phyloP scores from a whole-genome alignment of 2,888 invertebrate species.

The Meandrusa payeni region DNA sequence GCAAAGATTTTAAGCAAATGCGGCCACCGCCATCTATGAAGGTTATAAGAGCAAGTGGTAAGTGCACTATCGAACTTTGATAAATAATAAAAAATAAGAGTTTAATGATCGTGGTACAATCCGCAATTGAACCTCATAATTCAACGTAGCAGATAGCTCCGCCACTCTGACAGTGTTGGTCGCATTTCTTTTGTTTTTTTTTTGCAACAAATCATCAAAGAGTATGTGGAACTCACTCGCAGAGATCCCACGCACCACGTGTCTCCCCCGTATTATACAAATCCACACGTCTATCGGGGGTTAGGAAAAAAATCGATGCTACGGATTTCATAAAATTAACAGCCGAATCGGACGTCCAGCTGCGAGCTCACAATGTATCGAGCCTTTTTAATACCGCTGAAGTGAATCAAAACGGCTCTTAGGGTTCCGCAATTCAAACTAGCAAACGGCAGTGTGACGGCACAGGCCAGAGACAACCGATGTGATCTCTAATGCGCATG shows the following conservation, averaged over 20 bases:
- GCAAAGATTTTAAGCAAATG: too few species aligned
- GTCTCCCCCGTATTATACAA: slow-evolving; percentile 43
- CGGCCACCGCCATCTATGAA: too few species aligned
- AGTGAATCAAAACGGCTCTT: slow-evolving; percentile 33
- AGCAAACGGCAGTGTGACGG: too few species aligned
- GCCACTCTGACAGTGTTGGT: too few species aligned
- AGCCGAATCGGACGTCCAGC: slow-evolving; percentile 54
- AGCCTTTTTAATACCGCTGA: slow-evolving; percentile 42
- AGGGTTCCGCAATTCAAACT: slow-evolving; percentile 27
- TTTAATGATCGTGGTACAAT: too few species aligned
- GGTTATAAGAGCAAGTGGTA: too few species aligned
- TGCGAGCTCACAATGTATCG: slow-evolving; percentile 52
- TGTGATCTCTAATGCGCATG: too few species aligned
- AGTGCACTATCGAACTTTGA: too few species aligned
- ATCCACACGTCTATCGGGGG: slow-evolving; percentile 49
- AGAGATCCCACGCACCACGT: slow-evolving; percentile 36
- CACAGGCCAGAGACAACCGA: too few species aligned
- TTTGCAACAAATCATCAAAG: slow-evolving; percentile 16
- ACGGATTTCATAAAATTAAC: slow-evolving; percentile 52
- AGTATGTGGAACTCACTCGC: slow-evolving; percentile 24
- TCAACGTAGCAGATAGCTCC: too few species aligned
- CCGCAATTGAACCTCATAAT: too few species aligned
- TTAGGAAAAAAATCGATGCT: slow-evolving; percentile 49
- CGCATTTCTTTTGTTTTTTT: slow-evolving; percentile 9
- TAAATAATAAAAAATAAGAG: too few species aligned